A percentile compares a stretch with the other conserved stretches of the same genome.
These are phyloP conservation scores for Ictidomys tridecemlineatus DNA, from an alignment of 2,113 vertebrate species.

Conservation along the genomic window DNA sequence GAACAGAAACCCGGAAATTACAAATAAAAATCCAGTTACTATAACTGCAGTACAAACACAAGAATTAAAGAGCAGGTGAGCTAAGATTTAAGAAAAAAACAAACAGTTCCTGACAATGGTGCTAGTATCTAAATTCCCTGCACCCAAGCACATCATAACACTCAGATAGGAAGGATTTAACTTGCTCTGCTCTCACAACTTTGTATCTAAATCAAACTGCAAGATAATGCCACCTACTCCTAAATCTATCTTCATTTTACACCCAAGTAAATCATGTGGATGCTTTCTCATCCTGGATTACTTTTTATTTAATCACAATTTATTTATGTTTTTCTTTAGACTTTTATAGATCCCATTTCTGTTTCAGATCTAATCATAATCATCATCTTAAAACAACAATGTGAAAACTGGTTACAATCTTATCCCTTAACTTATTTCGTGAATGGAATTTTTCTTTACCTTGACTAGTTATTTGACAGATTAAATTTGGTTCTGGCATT, in stretches of 20 bases:
- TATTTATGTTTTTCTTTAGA: slow-evolving; percentile 9
- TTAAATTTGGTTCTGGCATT: slow-evolving; percentile 37
- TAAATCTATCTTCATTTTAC: neutral
- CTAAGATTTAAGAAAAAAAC: slow-evolving; percentile 30
- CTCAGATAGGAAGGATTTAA: neutral
- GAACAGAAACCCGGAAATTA: neutral
- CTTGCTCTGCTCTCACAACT: neutral
- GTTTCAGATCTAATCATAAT: neutral
- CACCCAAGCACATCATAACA: neutral
- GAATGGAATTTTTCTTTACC: slow-evolving; percentile 46
- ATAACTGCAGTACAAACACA: neutral
- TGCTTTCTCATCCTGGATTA: neutral
- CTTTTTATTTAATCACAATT: neutral
- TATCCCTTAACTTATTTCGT: neutral
- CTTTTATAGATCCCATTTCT: neutral
- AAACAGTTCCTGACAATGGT: neutral
- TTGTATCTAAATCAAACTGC: neutral
- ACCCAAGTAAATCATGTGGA: neutral
- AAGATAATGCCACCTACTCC: neutral
- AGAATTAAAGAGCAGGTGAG: neutral
- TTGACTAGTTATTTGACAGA: slow-evolving; percentile 31
- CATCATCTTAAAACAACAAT: neutral
- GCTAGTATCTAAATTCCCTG: neutral
- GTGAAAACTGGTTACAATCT: neutral
- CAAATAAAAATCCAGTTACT: neutral